These are phyloP conservation scores for Dicerorhinus sumatrensis DNA, from an alignment of 2,113 vertebrate genomes.

Conservation along the genomic window DNA sequence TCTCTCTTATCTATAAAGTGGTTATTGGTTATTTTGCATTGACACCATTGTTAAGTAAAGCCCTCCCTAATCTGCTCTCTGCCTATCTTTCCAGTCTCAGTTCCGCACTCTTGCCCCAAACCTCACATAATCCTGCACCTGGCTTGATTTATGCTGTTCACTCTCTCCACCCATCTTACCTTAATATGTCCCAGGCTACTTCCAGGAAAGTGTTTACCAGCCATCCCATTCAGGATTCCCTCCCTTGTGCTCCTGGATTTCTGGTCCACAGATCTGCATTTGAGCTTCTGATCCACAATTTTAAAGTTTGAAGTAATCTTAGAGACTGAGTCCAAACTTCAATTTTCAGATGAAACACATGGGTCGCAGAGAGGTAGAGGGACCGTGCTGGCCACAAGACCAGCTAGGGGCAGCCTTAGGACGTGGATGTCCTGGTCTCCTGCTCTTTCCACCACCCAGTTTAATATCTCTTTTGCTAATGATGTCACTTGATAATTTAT, in stretches of 20 bases:
- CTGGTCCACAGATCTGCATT: neutral
- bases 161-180: neutral
- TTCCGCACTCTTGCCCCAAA: neutral
- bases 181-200: neutral
- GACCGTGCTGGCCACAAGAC: neutral
- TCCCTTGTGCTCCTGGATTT: neutral
- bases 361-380: neutral
- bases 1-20: too few relatives aligned
- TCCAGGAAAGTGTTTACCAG: neutral
- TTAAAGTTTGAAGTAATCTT: neutral
- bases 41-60: neutral
- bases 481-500: conserved; percentile 63
- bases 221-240: neutral
- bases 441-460: neutral
- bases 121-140: accelerated
- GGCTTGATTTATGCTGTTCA: accelerated
- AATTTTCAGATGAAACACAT: neutral
- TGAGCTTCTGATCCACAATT: neutral
- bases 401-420: neutral
- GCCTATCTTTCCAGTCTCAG: neutral
- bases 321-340: neutral
- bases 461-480: conserved; percentile 47
- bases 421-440: neutral
- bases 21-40: too few relatives aligned
- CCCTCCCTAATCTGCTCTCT: neutral